Evolutionary conservation across 1,140 invertebrate species (phyloP), one percentile per base, ranked within the genome.

Genomic region (Marisa cornuarietis): DNA sequence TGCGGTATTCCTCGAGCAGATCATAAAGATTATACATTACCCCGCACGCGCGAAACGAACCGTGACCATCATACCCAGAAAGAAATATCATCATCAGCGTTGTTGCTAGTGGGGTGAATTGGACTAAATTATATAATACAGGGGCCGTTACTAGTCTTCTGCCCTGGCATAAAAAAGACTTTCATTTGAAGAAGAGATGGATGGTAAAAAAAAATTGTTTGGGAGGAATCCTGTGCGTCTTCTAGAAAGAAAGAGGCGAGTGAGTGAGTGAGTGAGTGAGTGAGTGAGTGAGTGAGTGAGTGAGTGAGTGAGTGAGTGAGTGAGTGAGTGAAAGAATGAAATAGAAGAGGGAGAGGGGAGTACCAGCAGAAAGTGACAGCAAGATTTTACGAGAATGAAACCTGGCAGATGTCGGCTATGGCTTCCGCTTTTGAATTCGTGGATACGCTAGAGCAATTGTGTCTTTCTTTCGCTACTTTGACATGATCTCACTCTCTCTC

Each of bases 361-460:
- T 16, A 24, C 4, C 11, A 31, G 26, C 10, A 6, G 22, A 11
- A 68, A 14, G 26, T 68, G n/a, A 73, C 71, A 51, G 52, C 71
- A 24, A 22, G 20, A 73, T 52, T 73, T 73, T 73, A 73, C 71
- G 74, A 76, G 54, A n/a, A 62, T 31, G 61, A 22, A 75, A 18
- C 26, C 20, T 42, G n/a, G 61, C 54, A 75, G 61, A 54, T 75
- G 73, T 63, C 31, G 20, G n/a, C 31, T 31, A 62, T 24, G 49
- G 49, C 71, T n/a, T 73, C 49, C 22, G n/a, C 49, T 54, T 73
- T 54, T 54, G 5, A 31, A 26, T 31, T 73, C 24, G 11, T 22
- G 52, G 71, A 73, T 16, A 73, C n/a, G 71, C 20, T 14, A 22
- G 14, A 73, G 49, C 71, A 73, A 24, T 54, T 54, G 71, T 54